phyloP scores from a whole-genome alignment of 2,797 vertebrate species.

The Petrocephalus schoutedeni region DNA sequence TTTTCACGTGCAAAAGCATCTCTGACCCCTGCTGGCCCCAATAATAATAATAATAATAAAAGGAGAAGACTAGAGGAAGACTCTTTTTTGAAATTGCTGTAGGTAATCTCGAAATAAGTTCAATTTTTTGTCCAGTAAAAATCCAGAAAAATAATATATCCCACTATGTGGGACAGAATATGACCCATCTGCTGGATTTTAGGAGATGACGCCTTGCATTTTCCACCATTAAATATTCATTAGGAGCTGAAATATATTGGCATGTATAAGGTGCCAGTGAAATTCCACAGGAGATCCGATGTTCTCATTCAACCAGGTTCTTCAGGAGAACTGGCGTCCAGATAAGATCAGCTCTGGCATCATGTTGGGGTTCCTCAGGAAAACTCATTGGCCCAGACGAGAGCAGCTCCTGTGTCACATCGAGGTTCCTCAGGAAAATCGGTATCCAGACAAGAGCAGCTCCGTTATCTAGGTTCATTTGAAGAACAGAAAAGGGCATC shows the following conservation, averaged over 20 bases:
- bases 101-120: conserved; percentile 11
- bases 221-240: conserved; percentile 25
- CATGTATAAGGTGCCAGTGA: not conserved
- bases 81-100: not conserved
- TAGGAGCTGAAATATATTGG: not conserved
- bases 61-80: not conserved
- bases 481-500: not conserved
- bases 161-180: not conserved
- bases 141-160: conserved; percentile 21
- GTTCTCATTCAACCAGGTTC: not conserved
- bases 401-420: not conserved
- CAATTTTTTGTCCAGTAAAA: conserved; percentile 4
- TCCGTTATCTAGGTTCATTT: not conserved
- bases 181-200: not conserved
- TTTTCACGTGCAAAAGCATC: not conserved
- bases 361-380: not conserved
- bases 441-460: not conserved
- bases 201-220: conserved; percentile 2
- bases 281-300: not conserved
- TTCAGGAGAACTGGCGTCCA: not conserved
- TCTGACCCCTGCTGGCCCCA: not conserved
- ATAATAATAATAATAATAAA: conserved; percentile 2
- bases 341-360: not conserved
- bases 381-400: not conserved
- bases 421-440: not conserved